Evolutionary conservation across 2,888 invertebrate species (phyloP).

Genomic region (Coecobrya sp.): DNA sequence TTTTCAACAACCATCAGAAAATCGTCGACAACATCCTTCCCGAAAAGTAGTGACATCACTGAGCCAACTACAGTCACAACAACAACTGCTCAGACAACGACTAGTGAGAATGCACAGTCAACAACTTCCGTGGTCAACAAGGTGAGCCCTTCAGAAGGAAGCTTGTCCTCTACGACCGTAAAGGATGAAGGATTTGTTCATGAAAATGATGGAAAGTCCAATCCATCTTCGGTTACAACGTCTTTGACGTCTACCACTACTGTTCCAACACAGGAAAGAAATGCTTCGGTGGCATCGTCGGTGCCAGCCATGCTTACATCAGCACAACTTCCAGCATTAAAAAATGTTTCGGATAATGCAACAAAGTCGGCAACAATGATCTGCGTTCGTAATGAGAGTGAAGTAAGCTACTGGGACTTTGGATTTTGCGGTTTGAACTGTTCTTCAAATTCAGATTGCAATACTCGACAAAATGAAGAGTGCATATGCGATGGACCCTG

Average conservation of each 20-base stretch:
- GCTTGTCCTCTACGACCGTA: neutral
- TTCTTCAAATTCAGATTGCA: constrained; percentile 95
- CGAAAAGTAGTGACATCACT: constrained; percentile 16
- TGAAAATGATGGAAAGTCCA: neutral
- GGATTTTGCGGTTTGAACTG: constrained; percentile 73
- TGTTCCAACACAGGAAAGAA: neutral
- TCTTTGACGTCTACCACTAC: neutral
- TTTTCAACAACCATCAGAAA: neutral
- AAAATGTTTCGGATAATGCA: constrained; percentile 18
- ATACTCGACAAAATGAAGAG: constrained; percentile 97
- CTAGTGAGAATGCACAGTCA: neutral
- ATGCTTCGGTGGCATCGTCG: neutral
- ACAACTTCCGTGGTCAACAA: neutral
- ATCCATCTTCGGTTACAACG: neutral
- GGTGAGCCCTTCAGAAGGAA: neutral
- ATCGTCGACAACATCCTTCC: neutral
- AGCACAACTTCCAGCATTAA: neutral
- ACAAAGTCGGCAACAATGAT: constrained; percentile 39
- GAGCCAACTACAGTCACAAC: constrained; percentile 50
- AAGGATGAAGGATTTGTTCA: neutral
- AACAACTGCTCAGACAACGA: neutral
- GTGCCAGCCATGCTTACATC: no score
- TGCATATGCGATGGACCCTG: constrained; percentile 96
- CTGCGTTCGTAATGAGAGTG: constrained; percentile 70
- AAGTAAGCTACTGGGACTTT: constrained; percentile 75